Evolutionary conservation across 2,113 vertebrate genomes (phyloP).

Genomic region (Nothobranchius furzeri): DNA sequence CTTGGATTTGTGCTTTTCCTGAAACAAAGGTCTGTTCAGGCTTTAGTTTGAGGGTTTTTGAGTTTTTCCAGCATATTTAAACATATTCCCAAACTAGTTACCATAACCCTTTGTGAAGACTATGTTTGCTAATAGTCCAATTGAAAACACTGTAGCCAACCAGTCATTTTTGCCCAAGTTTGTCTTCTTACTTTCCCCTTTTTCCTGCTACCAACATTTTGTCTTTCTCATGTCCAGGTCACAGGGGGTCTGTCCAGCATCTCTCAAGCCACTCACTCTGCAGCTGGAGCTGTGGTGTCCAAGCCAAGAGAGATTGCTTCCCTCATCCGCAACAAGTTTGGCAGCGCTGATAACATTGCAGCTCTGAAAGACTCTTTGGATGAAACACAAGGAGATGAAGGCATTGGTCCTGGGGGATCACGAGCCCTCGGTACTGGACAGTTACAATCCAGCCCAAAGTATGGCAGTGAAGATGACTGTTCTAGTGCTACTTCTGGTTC

Average conservation of each 20-base stretch:
- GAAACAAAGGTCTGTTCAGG: background rate
- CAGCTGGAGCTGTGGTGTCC: slow-evolving; percentile 92
- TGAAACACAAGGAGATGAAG: slow-evolving; percentile 88
- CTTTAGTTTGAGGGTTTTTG: background rate
- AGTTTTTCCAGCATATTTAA: background rate
- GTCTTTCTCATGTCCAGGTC: slow-evolving; percentile 77
- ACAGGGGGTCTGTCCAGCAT: slow-evolving; percentile 93
- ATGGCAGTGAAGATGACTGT: slow-evolving; percentile 97
- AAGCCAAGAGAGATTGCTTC: slow-evolving; percentile 95
- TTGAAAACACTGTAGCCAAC: no score
- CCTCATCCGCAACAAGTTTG: slow-evolving; percentile 92
- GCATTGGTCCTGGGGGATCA: slow-evolving; percentile 58
- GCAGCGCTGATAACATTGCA: slow-evolving; percentile 96
- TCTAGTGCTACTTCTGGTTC: slow-evolving; percentile 96
- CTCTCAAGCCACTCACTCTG: slow-evolving; percentile 96
- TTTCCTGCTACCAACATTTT: background rate
- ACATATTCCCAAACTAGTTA: background rate
- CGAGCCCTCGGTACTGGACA: slow-evolving; percentile 85
- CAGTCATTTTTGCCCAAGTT: no score
- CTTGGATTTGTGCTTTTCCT: background rate
- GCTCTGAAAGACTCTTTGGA: slow-evolving; percentile 91
- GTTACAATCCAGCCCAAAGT: slow-evolving; percentile 92
- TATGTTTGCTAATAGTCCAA: no score
- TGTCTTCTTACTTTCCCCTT: background rate
- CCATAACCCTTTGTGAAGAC: background rate